A percentile compares a stretch with the other conserved stretches of the same genome.
Evolutionary conservation across 1,140 invertebrate species (phyloP).

Genomic region (Colletes latitarsis): DNA sequence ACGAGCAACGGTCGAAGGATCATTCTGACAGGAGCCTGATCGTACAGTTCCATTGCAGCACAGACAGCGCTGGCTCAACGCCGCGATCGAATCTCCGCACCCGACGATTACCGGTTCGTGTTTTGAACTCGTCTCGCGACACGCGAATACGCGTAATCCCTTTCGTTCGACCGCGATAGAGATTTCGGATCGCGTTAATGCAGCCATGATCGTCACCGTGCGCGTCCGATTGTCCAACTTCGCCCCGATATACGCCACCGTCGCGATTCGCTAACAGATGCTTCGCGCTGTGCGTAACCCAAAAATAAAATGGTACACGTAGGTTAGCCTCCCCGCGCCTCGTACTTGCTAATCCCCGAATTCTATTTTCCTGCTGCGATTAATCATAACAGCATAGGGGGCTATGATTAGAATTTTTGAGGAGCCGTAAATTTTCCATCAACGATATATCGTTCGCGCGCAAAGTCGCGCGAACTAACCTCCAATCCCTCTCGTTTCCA

Average conservation of each 20-base stretch:
- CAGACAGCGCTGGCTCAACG: constrained; percentile 7
- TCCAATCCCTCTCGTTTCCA: too few relatives aligned
- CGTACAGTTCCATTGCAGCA: constrained; percentile 18
- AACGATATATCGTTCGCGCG: not conserved
- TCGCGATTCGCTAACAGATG: constrained; percentile 50
- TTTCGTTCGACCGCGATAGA: not conserved
- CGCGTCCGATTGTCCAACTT: not conserved
- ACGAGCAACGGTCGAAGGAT: constrained; percentile 14
- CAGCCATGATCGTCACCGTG: not conserved
- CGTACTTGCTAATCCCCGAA: not conserved
- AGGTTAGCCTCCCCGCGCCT: not conserved
- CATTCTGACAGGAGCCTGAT: constrained; percentile 34
- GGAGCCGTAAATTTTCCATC: not conserved
- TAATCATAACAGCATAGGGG: constrained; percentile 33
- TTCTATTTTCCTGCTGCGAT: constrained; percentile 48
- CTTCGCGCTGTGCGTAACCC: constrained; percentile 42
- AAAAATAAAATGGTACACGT: constrained; percentile 52
- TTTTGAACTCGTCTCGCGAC: not conserved
- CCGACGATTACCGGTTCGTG: too few relatives aligned
- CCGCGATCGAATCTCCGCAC: not conserved
- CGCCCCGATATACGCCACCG: constrained; percentile 1
- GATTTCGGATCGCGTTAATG: not conserved
- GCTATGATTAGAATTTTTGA: constrained; percentile 29
- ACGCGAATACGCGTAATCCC: not conserved
- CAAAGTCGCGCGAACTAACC: too few relatives aligned